Percentiles rank a stretch among this genome's conserved stretches.
These are phyloP conservation scores for Eulemur mongoz DNA, from an alignment of 2,797 vertebrate species.

Conservation along the genomic window DNA sequence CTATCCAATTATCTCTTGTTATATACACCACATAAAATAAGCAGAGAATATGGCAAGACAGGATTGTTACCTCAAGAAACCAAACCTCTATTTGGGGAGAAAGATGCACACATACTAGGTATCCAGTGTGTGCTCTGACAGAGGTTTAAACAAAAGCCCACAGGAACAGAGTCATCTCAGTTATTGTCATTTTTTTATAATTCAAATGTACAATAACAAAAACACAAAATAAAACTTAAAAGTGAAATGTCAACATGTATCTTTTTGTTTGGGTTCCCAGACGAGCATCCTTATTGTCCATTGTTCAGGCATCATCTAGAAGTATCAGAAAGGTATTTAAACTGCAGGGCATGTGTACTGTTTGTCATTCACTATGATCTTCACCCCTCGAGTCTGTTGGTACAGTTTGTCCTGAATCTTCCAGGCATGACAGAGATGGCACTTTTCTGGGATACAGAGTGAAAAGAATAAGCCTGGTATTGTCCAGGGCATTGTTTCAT, in stretches of 20 bases:
- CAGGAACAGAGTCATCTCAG: background rate
- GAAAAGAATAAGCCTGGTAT: background rate
- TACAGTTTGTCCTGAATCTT: background rate
- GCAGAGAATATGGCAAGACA: background rate
- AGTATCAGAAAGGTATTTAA: background rate
- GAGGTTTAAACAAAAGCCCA: background rate
- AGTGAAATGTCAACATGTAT: background rate
- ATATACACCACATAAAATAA: background rate
- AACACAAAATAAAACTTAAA: conserved; percentile 17
- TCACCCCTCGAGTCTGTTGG: background rate
- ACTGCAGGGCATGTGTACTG: background rate
- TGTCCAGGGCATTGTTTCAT: background rate
- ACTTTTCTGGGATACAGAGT: background rate
- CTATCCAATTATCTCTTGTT: background rate
- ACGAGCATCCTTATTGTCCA: background rate
- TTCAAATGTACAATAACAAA: background rate
- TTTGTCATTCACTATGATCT: background rate
- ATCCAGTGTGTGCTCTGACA: background rate
- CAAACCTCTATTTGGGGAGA: background rate
- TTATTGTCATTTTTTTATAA: background rate
- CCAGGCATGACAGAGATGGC: background rate
- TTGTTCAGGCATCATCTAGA: background rate
- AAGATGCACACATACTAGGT: background rate
- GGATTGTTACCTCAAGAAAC: background rate
- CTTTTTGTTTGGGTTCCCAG: background rate